Evolutionary conservation across 2,113 vertebrate genomes (phyloP).

Genomic region (Ctenomys sociabilis): DNA sequence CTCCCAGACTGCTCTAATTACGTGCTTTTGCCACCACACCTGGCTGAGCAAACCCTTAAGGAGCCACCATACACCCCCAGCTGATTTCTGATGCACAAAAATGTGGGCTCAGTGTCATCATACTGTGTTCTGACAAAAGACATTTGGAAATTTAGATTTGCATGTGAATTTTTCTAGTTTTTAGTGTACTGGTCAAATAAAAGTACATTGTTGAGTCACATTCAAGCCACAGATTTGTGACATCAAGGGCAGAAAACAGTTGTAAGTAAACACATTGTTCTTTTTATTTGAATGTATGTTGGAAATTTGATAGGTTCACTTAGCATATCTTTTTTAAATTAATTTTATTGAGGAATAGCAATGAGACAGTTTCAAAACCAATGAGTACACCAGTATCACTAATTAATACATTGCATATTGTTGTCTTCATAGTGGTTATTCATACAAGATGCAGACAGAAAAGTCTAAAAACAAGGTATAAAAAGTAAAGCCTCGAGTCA

Average conservation of each 20-base stretch:
- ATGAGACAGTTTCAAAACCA: too few relatives aligned
- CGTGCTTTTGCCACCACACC: background rate
- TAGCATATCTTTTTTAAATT: too few relatives aligned
- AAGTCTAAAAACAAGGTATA: too few relatives aligned
- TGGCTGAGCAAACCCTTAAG: background rate
- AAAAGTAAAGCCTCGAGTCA: too few relatives aligned
- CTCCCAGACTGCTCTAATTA: background rate
- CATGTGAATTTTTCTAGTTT: constrained; percentile 1
- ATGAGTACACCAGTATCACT: too few relatives aligned
- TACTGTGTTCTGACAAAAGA: background rate
- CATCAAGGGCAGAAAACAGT: background rate
- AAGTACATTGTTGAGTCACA: background rate
- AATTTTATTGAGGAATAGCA: too few relatives aligned
- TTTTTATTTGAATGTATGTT: background rate
- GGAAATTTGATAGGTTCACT: background rate
- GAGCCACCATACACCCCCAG: background rate
- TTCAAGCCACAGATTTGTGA: background rate
- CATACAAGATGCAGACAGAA: too few relatives aligned
- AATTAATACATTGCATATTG: too few relatives aligned
- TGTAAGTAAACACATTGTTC: background rate
- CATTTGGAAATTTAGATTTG: background rate
- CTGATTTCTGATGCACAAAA: background rate
- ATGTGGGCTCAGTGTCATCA: background rate
- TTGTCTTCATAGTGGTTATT: too few relatives aligned
- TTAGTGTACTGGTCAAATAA: constrained; percentile 15